Percentiles rank a stretch among this genome's conserved stretches.
phyloP scores from a whole-genome alignment of 2,113 vertebrate genomes.

The Antechinus flavipes region DNA sequence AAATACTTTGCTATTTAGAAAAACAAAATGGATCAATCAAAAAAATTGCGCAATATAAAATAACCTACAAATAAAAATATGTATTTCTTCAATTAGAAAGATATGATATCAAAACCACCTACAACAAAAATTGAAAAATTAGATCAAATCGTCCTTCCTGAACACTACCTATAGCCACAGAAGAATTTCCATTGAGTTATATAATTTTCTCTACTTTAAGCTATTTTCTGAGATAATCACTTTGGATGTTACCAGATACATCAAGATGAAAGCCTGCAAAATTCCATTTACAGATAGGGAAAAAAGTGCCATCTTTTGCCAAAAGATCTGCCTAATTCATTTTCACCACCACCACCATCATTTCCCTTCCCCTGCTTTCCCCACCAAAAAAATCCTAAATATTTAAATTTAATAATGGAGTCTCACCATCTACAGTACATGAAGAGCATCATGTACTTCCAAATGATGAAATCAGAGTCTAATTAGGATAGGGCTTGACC shows the following conservation, averaged over 20 bases:
- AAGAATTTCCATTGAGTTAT: conserved; percentile 14
- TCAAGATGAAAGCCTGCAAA: conserved; percentile 16
- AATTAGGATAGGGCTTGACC: not conserved
- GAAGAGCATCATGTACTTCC: not conserved
- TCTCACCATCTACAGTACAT: not conserved
- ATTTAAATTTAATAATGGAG: not conserved
- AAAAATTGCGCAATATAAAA: not conserved
- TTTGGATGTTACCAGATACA: conserved; percentile 12
- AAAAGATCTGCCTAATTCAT: not conserved
- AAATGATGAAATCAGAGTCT: not conserved
- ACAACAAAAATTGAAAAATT: conserved; percentile 16
- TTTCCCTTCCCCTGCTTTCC: not conserved
- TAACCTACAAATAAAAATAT: not conserved
- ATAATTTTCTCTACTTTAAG: not conserved
- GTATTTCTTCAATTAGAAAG: not conserved
- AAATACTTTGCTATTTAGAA: conserved; percentile 16
- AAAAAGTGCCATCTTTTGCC: not conserved
- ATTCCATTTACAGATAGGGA: not conserved
- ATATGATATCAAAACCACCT: not conserved
- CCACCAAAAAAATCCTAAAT: not conserved
- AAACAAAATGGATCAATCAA: not conserved
- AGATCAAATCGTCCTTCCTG: conserved; percentile 34
- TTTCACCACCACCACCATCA: not conserved
- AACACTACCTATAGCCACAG: conserved; percentile 10
- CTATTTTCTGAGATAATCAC: conserved; percentile 30